Percentiles rank a stretch among this genome's conserved stretches.
These are phyloP conservation scores for Drosophila melanica DNA, from an alignment of 1,140 invertebrate genomes.

Conservation along the genomic window DNA sequence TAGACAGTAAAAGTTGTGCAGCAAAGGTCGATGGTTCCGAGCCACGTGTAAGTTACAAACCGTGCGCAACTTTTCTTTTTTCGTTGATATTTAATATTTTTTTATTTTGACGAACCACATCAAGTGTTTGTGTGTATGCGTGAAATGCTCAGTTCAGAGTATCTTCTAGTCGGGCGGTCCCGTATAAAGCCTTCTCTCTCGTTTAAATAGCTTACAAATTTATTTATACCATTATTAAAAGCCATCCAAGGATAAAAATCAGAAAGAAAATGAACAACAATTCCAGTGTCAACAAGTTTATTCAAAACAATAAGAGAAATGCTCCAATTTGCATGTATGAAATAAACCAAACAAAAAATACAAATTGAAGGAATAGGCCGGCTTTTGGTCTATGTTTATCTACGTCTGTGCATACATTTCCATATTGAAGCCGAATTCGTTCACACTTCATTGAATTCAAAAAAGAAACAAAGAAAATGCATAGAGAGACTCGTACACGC, in stretches of 20 bases:
- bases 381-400: slow-evolving; percentile 54
- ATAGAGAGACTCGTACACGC: not conserved
- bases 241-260: slow-evolving; percentile 28
- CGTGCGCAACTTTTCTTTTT: no score
- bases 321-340: slow-evolving; percentile 51
- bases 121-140: not conserved
- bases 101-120: not conserved
- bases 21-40: no score
- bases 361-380: slow-evolving; percentile 40
- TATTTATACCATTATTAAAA: slow-evolving; percentile 12
- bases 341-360: slow-evolving; percentile 27
- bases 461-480: slow-evolving; percentile 7
- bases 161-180: no score
- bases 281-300: slow-evolving; percentile 52
- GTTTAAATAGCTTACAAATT: not conserved
- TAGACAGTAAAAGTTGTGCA: no score
- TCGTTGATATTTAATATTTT: no score
- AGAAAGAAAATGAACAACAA: slow-evolving; percentile 46
- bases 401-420: slow-evolving; percentile 14
- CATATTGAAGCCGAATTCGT: slow-evolving; percentile 18
- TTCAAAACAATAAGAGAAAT: slow-evolving; percentile 57
- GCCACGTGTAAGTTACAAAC: no score
- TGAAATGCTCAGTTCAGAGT: no score
- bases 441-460: slow-evolving; percentile 44
- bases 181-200: no score